A percentile compares a stretch with the other conserved stretches of the same genome.
Conservation (phyloP, 1,140 invertebrate genomes). For the Drosophila nannoptera region DNA sequence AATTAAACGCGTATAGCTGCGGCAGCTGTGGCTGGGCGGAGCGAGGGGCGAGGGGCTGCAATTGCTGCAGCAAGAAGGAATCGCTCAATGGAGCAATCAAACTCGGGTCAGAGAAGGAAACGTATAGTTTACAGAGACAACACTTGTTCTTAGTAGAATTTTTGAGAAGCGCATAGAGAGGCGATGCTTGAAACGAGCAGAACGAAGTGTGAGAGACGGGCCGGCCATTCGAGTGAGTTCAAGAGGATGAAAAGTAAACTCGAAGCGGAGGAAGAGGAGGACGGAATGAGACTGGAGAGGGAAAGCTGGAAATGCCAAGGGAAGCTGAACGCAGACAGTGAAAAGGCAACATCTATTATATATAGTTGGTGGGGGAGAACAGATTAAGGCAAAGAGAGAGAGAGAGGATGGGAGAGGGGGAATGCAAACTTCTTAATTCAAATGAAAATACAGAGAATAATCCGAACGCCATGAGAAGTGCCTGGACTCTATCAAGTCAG, state of each 20-base stretch:
- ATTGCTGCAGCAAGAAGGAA: neutral
- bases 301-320: neutral
- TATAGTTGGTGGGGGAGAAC: no score
- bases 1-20: neutral
- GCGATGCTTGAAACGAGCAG: neutral
- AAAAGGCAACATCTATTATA: neutral
- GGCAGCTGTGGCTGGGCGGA: neutral
- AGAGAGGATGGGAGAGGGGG: neutral
- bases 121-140: neutral
- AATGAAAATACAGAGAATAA: no score
- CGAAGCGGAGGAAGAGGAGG: no score
- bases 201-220: neutral
- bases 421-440: neutral
- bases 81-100: neutral
- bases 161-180: constrained; percentile 4
- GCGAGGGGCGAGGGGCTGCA: neutral
- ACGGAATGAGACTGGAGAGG: no score
- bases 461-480: no score
- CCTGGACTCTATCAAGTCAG: no score
- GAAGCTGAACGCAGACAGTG: no score
- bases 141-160: neutral
- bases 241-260: neutral
- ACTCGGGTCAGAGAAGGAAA: neutral
- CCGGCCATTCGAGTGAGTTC: neutral
- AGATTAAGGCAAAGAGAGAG: neutral